Base-by-base conservation (phyloP, 2,888 invertebrate genomes). In the Lasioglossum zephyrum region DNA sequence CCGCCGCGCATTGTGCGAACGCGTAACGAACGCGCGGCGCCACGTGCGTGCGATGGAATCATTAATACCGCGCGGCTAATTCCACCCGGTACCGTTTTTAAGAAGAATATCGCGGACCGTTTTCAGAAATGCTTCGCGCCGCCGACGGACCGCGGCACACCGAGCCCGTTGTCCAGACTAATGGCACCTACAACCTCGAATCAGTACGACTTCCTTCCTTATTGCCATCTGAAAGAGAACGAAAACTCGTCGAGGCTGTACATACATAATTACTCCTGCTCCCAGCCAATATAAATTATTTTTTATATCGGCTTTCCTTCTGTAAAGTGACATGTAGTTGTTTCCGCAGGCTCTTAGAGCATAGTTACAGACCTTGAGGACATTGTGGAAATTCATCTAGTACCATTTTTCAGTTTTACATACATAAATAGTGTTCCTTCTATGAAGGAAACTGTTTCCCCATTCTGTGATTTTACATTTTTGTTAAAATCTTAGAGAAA, bases 11-110 rank as follows among this genome's bases (percentile, higher is more conserved):
- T 78, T 78, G 78, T 78, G 78, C 70, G 70, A 78, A 72, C 70
- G 70, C 57, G 78, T 26, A 72, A 72, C 78, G 49, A 78, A 70
- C 39, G 49, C 66, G 49, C 63, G 70, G 79, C 79, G 73, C 79
- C 79, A 79, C 79, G 79, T 79, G 79, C 79, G 63, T 79, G 79
- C 73, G 73, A 41, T 63, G 22, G 44, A 60, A 36, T 73, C 79
- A 11, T 73, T 78, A 57, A 57, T n/a, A 6, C 41, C 2, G 22
- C 60, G 36, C 73, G 22, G n/a, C 26, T 44, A 70, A 70, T 80
- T 80, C 44, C 53, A n/a, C 5, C 0, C 26, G 49, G 47, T 70
- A 44, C 44, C 44, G 69, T 57, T 81, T 72, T 26, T 41, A 6
- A 70, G 70, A 26, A 74, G 66, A 70, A 57, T 47, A 72, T 77